Base-by-base conservation (phyloP, 2,797 vertebrate species). In the Labeo calbasu region DNA sequence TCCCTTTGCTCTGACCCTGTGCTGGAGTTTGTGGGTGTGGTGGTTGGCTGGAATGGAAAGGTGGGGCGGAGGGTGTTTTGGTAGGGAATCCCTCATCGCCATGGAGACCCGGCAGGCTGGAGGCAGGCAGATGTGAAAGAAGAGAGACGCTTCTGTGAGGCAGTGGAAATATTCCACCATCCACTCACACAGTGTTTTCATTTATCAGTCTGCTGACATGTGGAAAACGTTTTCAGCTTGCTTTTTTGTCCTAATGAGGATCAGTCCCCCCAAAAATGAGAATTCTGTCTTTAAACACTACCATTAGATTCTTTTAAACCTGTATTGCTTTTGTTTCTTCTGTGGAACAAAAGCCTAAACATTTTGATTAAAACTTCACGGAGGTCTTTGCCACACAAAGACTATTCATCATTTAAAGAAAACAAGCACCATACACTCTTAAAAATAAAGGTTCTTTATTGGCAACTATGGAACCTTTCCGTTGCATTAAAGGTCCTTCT, bases 61-160 rank as follows among this genome's bases (percentile, higher is more conserved):
- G 69, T 79, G 77, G 78, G 36, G 63, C 23, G 28, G 72, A 21
- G 50, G 28, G 40, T 70, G 79, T 84, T 82, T 28, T 73, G 50
- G 53, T 51, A 48, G 68, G 82, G 77, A 88, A 86, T 87, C 82
- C 88, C 82, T 70, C 82, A 12, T 82, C 65, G 28, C 73, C 80
- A 79, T 86, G 81, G 83, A 57, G 83, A 81, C 71, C 53, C 69
- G 68, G 48, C 72, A 57, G 76, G 79, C 81, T 65, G 65, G 73
- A 88, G 80, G 86, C 80, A 90, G 84, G 89, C 88, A 86, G 87
- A 88, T 87, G 87, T 89, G 87, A 91, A 90, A 88, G 87, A 92
- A 92, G 92, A 93, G 90, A 91, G 91, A 90, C 87, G 89, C 85
- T 91, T 90, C 87, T 92, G 92, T 92, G 89, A 90, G 88, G 85